phyloP scores from a whole-genome alignment of 2,113 vertebrate species.

The Aix galericulata region DNA sequence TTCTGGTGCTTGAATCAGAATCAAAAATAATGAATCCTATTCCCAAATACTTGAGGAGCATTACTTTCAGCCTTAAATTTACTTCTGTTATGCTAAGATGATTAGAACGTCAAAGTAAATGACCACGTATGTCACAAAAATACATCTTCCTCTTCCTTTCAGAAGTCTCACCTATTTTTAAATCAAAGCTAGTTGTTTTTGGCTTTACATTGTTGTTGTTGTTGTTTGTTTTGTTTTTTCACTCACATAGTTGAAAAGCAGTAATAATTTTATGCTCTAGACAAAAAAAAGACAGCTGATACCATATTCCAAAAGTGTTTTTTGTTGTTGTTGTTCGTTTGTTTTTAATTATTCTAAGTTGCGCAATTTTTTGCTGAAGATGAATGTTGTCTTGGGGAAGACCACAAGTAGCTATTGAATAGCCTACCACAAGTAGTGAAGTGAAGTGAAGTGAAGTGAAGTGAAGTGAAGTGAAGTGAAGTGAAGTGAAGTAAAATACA shows the following conservation, averaged over 20 bases:
- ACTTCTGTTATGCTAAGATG: not conserved
- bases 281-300: not conserved
- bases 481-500: not conserved
- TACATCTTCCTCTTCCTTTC: not conserved
- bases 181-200: not conserved
- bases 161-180: not conserved
- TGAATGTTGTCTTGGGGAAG: not conserved
- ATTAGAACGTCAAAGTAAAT: not conserved
- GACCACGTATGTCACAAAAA: not conserved
- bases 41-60: not conserved
- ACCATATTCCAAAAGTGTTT: not conserved
- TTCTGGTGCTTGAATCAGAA: not conserved
- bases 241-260: not conserved
- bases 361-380: not conserved
- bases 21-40: not conserved
- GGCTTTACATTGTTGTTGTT: too few species aligned
- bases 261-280: not conserved
- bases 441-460: not conserved
- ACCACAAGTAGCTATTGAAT: not conserved
- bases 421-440: not conserved
- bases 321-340: not conserved
- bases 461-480: not conserved
- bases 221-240: not conserved
- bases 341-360: not conserved
- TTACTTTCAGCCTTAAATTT: not conserved